Evolutionary conservation across 2,888 invertebrate genomes (phyloP), one percentile per base, ranked within the genome.

Genomic region (Melinaea marsaeus): DNA sequence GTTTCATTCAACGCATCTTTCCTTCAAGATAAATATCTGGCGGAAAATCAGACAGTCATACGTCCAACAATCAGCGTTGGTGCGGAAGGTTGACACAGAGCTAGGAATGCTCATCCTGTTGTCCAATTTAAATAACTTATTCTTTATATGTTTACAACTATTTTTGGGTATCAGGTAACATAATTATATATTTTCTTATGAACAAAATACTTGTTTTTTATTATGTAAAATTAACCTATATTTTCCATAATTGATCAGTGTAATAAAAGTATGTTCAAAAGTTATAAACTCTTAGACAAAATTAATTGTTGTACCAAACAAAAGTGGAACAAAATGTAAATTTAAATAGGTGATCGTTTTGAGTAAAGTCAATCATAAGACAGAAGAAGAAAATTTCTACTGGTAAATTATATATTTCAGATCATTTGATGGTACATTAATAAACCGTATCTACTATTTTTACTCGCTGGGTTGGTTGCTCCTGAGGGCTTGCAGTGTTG

Each of bases 121-220:
- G 4, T 94, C 95, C 0, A 95, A 94, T 71, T 83, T 92, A 32
- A 94, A 93, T 72, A 95, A 95, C 77, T 90, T 95, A 60, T 95
- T 94, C 79, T 95, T 95, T 76, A 94, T 95, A 67, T 95, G 95
- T 68, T 89, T 95, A 59, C 95, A 95, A 74, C 86, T 95, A 7
- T 95, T 94, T 74, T 90, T 94, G 72, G 94, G 93, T 42, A 89
- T 94, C 64, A 92, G 93, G 94, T 94, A 81, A 90, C 91, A 70
- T 54, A 37, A 11, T 57, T 33, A 13, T 42, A 45, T 3, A 51
- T 13, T 37, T 13, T 57, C 51, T 32, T 47, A n/a, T 51, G 32
- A 22, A 13, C 2, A 13, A 51, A 7, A 51, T 22, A 22, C 22
- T 22, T 22, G 1, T 22, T 22, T 22, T 22, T 22, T 22, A 22